Conservation (phyloP, 2,113 vertebrate genomes). For the Catharus bicknelli region DNA sequence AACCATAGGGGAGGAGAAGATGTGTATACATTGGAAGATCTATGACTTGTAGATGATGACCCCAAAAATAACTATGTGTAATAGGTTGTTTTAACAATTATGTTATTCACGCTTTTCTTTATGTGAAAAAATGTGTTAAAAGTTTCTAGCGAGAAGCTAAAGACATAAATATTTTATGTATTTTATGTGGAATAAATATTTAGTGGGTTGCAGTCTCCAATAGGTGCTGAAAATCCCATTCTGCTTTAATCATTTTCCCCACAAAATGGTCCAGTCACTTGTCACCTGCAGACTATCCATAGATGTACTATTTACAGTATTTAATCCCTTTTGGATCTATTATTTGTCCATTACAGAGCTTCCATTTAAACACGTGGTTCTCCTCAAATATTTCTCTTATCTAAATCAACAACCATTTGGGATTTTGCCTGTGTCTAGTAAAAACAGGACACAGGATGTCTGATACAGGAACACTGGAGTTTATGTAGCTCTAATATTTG, state of each 20-base stretch:
- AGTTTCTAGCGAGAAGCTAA: not conserved
- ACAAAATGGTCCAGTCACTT: not conserved
- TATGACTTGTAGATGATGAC: not conserved
- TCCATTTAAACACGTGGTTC: not conserved
- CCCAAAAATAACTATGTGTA: not conserved
- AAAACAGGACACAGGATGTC: rapidly evolving
- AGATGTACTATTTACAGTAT: not conserved
- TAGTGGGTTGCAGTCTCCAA: not conserved
- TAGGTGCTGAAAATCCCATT: not conserved
- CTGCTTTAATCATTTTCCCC: not conserved
- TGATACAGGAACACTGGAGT: not conserved
- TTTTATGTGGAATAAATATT: not conserved
- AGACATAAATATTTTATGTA: not conserved
- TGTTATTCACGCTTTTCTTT: not conserved
- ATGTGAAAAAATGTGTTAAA: not conserved
- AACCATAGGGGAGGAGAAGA: not conserved
- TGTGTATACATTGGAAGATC: not conserved
- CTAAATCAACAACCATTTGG: not conserved
- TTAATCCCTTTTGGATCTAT: not conserved
- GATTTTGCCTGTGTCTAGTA: not conserved
- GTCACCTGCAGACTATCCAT: not conserved
- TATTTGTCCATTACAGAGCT: not conserved
- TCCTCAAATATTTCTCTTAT: not conserved
- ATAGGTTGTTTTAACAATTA: not conserved
- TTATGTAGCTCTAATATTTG: rapidly evolving